phyloP scores from a whole-genome alignment of 2,797 vertebrate genomes.

The Sebastes elongatus region DNA sequence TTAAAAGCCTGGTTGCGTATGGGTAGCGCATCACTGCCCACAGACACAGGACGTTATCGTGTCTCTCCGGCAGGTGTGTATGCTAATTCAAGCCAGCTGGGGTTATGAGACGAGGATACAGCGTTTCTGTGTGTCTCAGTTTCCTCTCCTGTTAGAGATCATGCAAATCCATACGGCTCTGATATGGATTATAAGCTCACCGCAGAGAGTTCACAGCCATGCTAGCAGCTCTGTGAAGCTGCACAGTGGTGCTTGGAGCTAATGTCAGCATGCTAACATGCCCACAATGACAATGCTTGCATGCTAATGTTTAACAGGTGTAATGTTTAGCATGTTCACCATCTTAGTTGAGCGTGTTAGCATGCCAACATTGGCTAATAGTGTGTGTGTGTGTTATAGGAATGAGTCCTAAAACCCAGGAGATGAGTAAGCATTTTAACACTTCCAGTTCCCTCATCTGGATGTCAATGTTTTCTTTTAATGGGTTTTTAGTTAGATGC shows the following conservation, averaged over 20 bases:
- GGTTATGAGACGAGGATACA: conserved; percentile 14
- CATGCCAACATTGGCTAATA: background rate
- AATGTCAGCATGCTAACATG: conserved; percentile 1
- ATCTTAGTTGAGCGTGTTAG: background rate
- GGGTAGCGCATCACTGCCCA: conserved; percentile 65
- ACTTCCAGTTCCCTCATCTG: too few species aligned
- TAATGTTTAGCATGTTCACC: background rate
- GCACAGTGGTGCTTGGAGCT: background rate
- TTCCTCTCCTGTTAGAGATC: conserved; percentile 34
- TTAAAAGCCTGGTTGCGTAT: conserved; percentile 68
- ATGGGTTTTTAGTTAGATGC: too few species aligned
- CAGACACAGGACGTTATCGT: conserved; percentile 2
- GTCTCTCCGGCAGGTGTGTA: conserved; percentile 27
- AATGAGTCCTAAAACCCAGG: too few species aligned
- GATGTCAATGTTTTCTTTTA: too few species aligned
- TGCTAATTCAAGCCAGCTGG: conserved; percentile 29
- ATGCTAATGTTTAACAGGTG: background rate
- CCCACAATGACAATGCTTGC: background rate
- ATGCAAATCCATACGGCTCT: conserved; percentile 34
- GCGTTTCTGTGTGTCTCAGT: background rate
- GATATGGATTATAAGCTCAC: conserved; percentile 15
- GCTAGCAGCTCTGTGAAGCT: background rate
- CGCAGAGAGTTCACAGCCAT: background rate
- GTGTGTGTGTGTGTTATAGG: too few species aligned
- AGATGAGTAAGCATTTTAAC: too few species aligned